These are phyloP conservation scores for Aspiorhynchus laticeps DNA, from an alignment of 2,113 vertebrate genomes.

Conservation along the genomic window DNA sequence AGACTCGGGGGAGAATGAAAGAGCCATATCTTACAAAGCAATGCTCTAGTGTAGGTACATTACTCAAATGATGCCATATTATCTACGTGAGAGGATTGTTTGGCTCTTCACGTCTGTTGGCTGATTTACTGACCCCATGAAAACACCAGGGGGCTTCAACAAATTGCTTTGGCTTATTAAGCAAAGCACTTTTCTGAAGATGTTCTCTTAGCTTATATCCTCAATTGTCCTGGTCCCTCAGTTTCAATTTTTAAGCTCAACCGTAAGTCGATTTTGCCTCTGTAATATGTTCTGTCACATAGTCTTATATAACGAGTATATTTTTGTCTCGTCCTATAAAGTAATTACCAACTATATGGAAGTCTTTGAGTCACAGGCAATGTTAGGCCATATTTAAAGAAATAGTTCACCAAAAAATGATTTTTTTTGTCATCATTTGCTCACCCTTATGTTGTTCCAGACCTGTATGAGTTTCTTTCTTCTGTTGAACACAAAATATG, in stretches of 20 bases:
- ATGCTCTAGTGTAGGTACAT: background rate
- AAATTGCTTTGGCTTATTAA: background rate
- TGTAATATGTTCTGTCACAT: background rate
- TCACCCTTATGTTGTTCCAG: too few relatives aligned
- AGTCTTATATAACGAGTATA: background rate
- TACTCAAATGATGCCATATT: background rate
- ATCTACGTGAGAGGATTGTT: background rate
- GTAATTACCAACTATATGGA: background rate
- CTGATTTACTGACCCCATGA: background rate
- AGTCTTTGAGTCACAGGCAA: background rate
- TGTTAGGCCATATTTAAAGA: background rate
- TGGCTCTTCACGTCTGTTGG: background rate
- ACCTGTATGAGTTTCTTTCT: too few relatives aligned
- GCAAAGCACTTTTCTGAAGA: background rate
- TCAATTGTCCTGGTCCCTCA: background rate
- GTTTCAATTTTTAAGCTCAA: background rate
- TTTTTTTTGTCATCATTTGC: too few relatives aligned
- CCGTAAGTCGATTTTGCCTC: background rate
- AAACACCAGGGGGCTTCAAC: background rate
- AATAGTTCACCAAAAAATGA: too few relatives aligned
- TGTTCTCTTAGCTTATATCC: background rate
- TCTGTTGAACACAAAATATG: too few relatives aligned
- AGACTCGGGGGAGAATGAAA: background rate
- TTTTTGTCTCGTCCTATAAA: background rate
- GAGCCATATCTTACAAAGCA: background rate